Evolutionary conservation across 2,888 invertebrate species (phyloP), one percentile per base, ranked within the genome.

Genomic region (Scaptomyza caliginosa): DNA sequence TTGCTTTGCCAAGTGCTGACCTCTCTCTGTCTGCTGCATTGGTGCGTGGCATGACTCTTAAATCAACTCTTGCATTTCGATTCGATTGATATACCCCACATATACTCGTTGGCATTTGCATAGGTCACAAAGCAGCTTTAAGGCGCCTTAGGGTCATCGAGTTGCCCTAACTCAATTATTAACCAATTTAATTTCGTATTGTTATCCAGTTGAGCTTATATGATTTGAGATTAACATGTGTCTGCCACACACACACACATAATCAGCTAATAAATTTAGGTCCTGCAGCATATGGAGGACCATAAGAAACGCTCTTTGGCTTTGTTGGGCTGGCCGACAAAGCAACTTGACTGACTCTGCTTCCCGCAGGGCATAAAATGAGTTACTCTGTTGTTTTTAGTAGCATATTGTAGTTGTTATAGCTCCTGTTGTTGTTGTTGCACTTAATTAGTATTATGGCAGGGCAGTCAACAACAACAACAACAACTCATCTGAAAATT

Each of bases 141-240:
- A 81, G 51, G 54, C 58, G 55, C 71, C 63, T 63, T 24, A 4
- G 69, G 78, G 40, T 50, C 54, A 63, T 23, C 40, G 26, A 62
- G 64, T 58, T 34, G 63, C 57, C 63, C 64, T 77, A 83, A 83
- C 86, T 83, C 76, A 86, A 81, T 83, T 83, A 83, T 83, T 72
- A 56, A 81, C 64, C 81, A 67, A 78, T 85, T 76, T 72, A 69
- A 76, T 67, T 78, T 34, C 16, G 17, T 28, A 28, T 28, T 45
- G 45, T 69, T 46, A 56, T 23, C 4, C 40, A 32, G 52, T 39
- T n/a, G 34, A 50, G 38, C 59, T 65, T 58, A 58, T 58, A 65
- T 75, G 75, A 63, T 65, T 76, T 60, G 45, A 68, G 83, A 76
- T 83, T 76, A 78, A 63, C 74, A 62, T 68, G 59, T 73, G 52